Conservation (phyloP, 2,797 vertebrate species). For the Eospalax fontanierii region DNA sequence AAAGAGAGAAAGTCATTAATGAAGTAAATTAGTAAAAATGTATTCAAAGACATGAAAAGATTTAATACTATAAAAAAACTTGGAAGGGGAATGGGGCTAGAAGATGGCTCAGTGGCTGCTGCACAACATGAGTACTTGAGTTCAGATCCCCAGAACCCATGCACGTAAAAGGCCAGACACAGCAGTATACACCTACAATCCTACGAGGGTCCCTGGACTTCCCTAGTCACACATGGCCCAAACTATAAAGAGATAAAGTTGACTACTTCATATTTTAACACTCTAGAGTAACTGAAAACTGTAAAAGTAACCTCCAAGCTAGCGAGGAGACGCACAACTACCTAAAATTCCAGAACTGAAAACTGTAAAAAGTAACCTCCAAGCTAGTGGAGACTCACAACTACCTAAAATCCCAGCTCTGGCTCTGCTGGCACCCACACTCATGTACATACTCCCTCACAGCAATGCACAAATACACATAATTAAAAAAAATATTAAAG, state of each 20-base stretch:
- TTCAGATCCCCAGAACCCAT: neutral
- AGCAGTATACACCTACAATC: neutral
- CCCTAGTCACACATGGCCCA: neutral
- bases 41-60: slow-evolving; percentile 2
- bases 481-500: too few relatives aligned
- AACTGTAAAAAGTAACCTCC: too few relatives aligned
- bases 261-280: neutral
- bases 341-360: too few relatives aligned
- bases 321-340: too few relatives aligned
- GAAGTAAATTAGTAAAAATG: slow-evolving; percentile 47
- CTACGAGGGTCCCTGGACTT: neutral
- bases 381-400: too few relatives aligned
- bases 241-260: neutral
- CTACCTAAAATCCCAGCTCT: neutral
- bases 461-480: neutral
- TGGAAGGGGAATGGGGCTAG: neutral
- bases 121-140: neutral
- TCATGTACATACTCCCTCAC: neutral
- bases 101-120: neutral
- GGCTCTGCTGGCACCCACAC: neutral
- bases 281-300: neutral
- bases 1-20: neutral
- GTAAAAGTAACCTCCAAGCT: neutral
- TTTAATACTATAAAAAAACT: neutral
- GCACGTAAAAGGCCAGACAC: neutral